phyloP scores from a whole-genome alignment of 2,113 vertebrate species.

The Alouatta palliata region DNA sequence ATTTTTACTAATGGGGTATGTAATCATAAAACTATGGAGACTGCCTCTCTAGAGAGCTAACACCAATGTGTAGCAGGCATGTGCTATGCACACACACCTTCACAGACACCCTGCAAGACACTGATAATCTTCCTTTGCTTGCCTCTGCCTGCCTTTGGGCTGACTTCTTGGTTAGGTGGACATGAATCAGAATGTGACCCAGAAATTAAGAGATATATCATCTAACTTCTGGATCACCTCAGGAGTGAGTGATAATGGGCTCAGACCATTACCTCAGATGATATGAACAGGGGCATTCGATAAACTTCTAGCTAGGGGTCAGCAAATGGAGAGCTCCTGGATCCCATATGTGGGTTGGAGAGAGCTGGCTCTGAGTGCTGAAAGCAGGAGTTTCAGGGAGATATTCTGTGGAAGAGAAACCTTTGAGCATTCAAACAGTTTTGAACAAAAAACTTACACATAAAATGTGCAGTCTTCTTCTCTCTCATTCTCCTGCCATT shows the following conservation, averaged over 20 bases:
- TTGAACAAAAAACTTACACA: slow-evolving; percentile 31
- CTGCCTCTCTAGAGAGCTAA: background rate
- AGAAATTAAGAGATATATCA: slow-evolving; percentile 58
- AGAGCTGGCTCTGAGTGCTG: background rate
- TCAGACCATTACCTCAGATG: slow-evolving; percentile 60
- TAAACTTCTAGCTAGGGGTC: slow-evolving; percentile 32
- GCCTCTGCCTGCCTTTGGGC: slow-evolving; percentile 60
- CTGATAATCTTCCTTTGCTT: slow-evolving; percentile 6
- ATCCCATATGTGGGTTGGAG: slow-evolving; percentile 31
- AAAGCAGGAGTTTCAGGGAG: background rate
- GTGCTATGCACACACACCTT: fast-evolving
- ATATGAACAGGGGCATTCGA: slow-evolving; percentile 31
- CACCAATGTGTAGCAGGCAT: fast-evolving
- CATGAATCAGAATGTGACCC: slow-evolving; percentile 48
- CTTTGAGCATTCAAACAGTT: slow-evolving; percentile 38
- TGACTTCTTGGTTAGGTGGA: slow-evolving; percentile 60
- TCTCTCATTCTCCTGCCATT: background rate
- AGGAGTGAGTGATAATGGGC: slow-evolving; percentile 56
- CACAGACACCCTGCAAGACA: background rate
- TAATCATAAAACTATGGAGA: background rate
- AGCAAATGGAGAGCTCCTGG: slow-evolving; percentile 36
- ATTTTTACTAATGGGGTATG: background rate
- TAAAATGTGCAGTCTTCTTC: background rate
- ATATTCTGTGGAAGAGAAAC: background rate
- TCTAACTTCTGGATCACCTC: slow-evolving; percentile 69